phyloP scores from a whole-genome alignment of 2,888 invertebrate species.

The Netelia inedita region DNA sequence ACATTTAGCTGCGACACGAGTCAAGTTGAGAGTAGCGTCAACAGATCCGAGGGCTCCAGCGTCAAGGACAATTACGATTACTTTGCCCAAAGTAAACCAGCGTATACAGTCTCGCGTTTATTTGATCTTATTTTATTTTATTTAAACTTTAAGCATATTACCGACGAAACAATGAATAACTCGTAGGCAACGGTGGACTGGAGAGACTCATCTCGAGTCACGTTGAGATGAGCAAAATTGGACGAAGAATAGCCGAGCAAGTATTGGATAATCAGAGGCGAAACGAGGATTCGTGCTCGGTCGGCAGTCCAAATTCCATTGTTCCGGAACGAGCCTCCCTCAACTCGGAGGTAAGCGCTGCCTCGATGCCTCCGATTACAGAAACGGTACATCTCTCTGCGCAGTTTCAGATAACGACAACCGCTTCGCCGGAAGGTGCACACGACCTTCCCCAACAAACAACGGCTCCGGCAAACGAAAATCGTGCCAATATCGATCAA shows the following conservation, averaged over 20 bases:
- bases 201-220: slow-evolving; percentile 91
- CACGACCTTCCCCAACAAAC: slow-evolving; percentile 72
- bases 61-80: slow-evolving; percentile 86
- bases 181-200: slow-evolving; percentile 87
- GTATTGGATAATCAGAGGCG: slow-evolving; percentile 88
- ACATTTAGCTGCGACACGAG: slow-evolving; percentile 85
- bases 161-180: neutral
- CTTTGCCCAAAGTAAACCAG: slow-evolving; percentile 86
- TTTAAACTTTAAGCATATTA: slow-evolving; percentile 8
- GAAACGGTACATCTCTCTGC: neutral
- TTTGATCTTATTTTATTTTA: slow-evolving; percentile 28
- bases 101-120: no score
- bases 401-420: slow-evolving; percentile 84
- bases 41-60: slow-evolving; percentile 84
- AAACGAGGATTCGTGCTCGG: slow-evolving; percentile 86
- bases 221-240: slow-evolving; percentile 94
- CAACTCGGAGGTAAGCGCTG: slow-evolving; percentile 81
- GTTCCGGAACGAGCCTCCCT: slow-evolving; percentile 83
- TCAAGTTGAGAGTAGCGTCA: slow-evolving; percentile 86
- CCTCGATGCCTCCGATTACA: neutral
- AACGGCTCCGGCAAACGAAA: slow-evolving; percentile 74
- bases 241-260: slow-evolving; percentile 93
- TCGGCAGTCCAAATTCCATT: slow-evolving; percentile 84
- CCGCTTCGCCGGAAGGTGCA: slow-evolving; percentile 77
- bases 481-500: slow-evolving; percentile 75